These are phyloP conservation scores for Porites cylindrica DNA, from an alignment of 92 coral and sea anemone species.

Conservation along the genomic window DNA sequence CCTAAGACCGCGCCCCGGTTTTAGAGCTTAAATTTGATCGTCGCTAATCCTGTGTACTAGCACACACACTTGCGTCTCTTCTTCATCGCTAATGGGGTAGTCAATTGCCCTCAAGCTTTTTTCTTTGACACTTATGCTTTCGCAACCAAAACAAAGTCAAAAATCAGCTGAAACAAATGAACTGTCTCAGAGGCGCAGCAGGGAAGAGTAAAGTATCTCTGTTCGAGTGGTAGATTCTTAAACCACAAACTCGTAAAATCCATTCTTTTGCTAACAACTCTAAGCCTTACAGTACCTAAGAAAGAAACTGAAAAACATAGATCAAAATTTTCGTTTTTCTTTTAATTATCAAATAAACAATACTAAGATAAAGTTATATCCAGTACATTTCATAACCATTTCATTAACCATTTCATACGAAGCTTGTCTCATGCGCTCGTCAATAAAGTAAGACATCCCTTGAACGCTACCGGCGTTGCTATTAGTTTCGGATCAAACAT, in stretches of 20 bases:
- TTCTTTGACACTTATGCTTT: conserved; percentile 21
- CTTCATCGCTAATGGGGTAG: conserved; percentile 1
- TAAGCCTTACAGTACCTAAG: not conserved
- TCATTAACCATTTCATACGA: too few relatives aligned
- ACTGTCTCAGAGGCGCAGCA: not conserved
- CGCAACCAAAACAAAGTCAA: conserved; percentile 47
- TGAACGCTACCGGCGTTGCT: conserved; percentile 26
- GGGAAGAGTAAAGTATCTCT: not conserved
- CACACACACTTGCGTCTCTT: conserved; percentile 21
- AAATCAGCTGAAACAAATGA: conserved; percentile 42
- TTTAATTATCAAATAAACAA: not conserved
- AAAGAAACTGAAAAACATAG: not conserved
- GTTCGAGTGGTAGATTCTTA: not conserved
- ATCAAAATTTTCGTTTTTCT: not conserved
- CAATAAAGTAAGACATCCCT: not conserved
- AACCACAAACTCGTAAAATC: conserved; percentile 1
- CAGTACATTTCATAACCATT: too few relatives aligned
- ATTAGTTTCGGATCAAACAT: conserved; percentile 40
- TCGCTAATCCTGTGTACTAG: conserved; percentile 9
- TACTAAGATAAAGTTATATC: too few relatives aligned
- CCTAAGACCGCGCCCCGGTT: conserved; percentile 30
- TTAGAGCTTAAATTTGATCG: conserved; percentile 13
- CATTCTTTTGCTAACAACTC: not conserved
- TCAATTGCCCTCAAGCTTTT: conserved; percentile 36
- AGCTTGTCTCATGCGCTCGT: not conserved